A percentile compares a stretch with the other conserved stretches of the same genome.
phyloP scores from a whole-genome alignment of 2,888 invertebrate genomes.

The Metalampra italica region DNA sequence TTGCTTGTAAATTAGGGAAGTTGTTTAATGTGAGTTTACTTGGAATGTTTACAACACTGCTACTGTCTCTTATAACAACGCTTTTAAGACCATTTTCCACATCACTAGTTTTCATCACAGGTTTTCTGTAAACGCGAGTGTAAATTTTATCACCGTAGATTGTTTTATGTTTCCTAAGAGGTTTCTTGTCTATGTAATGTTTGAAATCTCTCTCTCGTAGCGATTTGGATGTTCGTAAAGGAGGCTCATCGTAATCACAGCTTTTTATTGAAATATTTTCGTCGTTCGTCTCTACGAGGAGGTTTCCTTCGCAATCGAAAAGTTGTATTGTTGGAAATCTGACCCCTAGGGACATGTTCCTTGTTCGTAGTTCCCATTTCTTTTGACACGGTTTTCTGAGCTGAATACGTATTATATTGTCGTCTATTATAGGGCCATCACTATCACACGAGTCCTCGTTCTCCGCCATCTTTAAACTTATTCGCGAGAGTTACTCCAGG shows the following conservation, averaged over 20 bases:
- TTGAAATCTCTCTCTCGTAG: conserved; percentile 60
- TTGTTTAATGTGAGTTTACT: conserved; percentile 53
- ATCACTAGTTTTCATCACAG: conserved; percentile 29
- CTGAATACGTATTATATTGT: conserved; percentile 80
- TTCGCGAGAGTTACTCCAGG: conserved; percentile 23
- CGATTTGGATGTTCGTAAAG: conserved; percentile 51
- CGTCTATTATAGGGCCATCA: conserved; percentile 67
- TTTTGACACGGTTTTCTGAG: conserved; percentile 79
- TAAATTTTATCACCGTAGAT: conserved; percentile 65
- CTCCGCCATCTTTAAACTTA: conserved; percentile 47
- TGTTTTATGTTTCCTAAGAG: conserved; percentile 61
- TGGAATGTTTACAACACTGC: conserved; percentile 66
- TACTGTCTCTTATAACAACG: conserved; percentile 44
- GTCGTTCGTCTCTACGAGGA: conserved; percentile 80
- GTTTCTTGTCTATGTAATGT: conserved; percentile 52
- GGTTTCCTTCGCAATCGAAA: conserved; percentile 80
- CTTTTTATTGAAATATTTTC: conserved; percentile 73
- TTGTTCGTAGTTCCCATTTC: conserved; percentile 82
- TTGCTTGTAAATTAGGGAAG: conserved; percentile 46
- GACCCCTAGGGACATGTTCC: conserved; percentile 80
- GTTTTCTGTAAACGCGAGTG: conserved; percentile 58
- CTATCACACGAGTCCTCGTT: conserved; percentile 54
- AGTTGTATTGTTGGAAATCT: conserved; percentile 80
- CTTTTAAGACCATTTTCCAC: conserved; percentile 30
- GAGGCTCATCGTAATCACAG: conserved; percentile 46